Conservation (phyloP, 2,113 vertebrate genomes). For the Phalacrocorax brasilianus region DNA sequence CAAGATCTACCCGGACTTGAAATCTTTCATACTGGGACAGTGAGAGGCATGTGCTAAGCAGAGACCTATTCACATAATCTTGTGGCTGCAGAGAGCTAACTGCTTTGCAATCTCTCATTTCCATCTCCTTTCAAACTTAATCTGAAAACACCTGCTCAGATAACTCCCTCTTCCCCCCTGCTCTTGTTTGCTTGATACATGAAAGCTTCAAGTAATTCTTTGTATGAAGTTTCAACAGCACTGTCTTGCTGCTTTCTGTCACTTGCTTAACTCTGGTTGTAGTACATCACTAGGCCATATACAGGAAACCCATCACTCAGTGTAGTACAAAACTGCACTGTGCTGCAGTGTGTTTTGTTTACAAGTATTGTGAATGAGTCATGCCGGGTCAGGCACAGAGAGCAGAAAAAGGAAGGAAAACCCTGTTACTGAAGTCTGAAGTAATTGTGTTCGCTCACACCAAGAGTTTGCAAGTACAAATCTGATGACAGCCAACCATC, state of each 20-base stretch:
- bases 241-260: not conserved
- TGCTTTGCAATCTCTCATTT: constrained; percentile 1
- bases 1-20: not conserved
- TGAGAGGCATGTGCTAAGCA: not conserved
- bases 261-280: not conserved
- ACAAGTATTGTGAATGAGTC: not conserved
- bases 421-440: not conserved
- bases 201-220: constrained; percentile 21
- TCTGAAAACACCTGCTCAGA: constrained; percentile 27
- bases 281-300: not conserved
- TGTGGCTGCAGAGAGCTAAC: not conserved
- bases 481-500: fast-evolving
- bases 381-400: not conserved
- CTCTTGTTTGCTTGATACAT: constrained; percentile 5
- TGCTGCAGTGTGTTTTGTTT: not conserved
- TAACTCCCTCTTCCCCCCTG: not conserved
- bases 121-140: constrained; percentile 25
- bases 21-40: not conserved
- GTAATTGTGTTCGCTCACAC: not conserved
- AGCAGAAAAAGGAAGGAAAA: not conserved
- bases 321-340: not conserved
- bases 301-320: not conserved
- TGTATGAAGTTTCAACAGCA: not conserved
- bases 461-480: fast-evolving
- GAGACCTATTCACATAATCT: not conserved